Evolutionary conservation across 2,888 invertebrate genomes (phyloP).

Genomic region (Volucella zonaria): DNA sequence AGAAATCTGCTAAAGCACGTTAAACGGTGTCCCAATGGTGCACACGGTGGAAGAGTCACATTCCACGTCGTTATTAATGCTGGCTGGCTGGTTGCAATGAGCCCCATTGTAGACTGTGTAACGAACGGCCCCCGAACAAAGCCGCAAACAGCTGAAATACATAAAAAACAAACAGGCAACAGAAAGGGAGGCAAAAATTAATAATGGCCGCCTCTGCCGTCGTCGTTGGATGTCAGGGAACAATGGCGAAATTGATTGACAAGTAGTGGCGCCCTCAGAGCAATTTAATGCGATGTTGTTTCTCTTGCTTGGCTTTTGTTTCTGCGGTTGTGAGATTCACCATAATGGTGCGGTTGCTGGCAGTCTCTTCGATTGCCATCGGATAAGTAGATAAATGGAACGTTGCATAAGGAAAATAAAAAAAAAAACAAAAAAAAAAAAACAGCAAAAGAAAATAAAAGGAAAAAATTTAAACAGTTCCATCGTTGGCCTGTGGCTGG

Average conservation of each 20-base stretch:
- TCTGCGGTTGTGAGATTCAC: constrained; percentile 66
- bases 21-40: constrained; percentile 36
- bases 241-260: constrained; percentile 74
- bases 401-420: constrained; percentile 34
- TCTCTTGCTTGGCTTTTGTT: constrained; percentile 71
- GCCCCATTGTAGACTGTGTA: constrained; percentile 15
- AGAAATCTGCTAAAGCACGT: constrained; percentile 40
- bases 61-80: constrained; percentile 51
- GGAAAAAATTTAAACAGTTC: constrained; percentile 37
- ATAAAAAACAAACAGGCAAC: constrained; percentile 46
- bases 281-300: constrained; percentile 74
- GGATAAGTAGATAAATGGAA: constrained; percentile 70
- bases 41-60: constrained; percentile 41
- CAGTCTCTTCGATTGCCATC: constrained; percentile 68
- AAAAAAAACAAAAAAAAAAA: not conserved
- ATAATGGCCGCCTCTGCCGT: constrained; percentile 71
- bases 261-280: constrained; percentile 73
- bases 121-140: constrained; percentile 49
- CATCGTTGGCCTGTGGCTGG: constrained; percentile 48
- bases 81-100: constrained; percentile 27
- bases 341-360: constrained; percentile 64
- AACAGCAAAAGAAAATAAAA: constrained; percentile 8
- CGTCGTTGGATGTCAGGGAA: constrained; percentile 67
- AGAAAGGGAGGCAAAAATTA: constrained; percentile 71
- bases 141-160: constrained; percentile 55